Evolutionary conservation across 1,140 invertebrate species (phyloP), one percentile per base, ranked within the genome.

Genomic region (Drosophila sulfurigaster): DNA sequence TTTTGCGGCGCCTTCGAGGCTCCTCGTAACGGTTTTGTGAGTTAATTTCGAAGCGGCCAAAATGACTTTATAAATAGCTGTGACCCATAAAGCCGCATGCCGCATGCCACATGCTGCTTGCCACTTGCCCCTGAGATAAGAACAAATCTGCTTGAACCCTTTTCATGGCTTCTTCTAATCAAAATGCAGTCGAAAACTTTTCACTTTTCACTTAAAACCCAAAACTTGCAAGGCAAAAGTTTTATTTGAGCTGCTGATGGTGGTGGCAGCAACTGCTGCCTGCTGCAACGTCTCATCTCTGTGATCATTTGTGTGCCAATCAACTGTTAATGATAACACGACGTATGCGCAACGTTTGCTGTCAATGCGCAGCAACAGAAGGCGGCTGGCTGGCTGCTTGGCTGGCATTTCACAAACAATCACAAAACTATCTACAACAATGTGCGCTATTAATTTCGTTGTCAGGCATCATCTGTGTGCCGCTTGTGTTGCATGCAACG

Each of bases 1-100:
- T 38, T 25, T 78, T 57, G 57, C 57, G 72, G 32, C 70, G 75
- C 75, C 78, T 63, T 62, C 32, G n/a, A 88, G 11, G 45, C 25
- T 32, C 16, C 16, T 49, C n/a, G 32, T 48, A 46, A 62, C 35
- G 13, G 48, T 72, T 54, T 76, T 72, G 57, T 85, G 65, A 74
- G 75, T 72, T 69, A 79, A 70, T 88, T 89, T 74, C 46, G 54
- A 48, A 64, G 69, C 48, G 48, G 57, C 48, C 57, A 41, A 66
- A 89, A 89, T 89, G 85, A 79, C 85, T 89, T 81, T 81, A 89
- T 89, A 89, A 89, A 72, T 79, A 79, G 85, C 85, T 88, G 83
- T 60, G 48, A 68, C 68, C 83, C 65, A 82, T 86, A 79, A 82
- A 63, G 51, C 32, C 38, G 46, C 43, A 35, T 28, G 25, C 30